Evolutionary conservation across 2,888 invertebrate genomes (phyloP).

Genomic region (Phlogophora meticulosa): DNA sequence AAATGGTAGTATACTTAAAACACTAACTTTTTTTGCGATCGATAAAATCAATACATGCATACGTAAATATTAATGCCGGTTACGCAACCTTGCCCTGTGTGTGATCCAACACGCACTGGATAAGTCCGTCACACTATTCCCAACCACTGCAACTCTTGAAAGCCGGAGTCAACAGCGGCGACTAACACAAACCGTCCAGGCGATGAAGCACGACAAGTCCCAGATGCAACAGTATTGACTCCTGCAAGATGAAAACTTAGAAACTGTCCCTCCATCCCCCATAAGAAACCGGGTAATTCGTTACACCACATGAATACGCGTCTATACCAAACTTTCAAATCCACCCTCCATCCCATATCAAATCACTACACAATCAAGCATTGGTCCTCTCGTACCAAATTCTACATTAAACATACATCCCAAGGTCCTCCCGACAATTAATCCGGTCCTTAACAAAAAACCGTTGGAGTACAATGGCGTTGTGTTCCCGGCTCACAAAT

Average conservation of each 20-base stretch:
- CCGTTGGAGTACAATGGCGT: conserved; percentile 66
- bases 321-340: conserved; percentile 36
- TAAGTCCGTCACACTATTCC: no score
- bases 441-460: conserved; percentile 69
- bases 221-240: neutral
- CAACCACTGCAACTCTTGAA: no score
- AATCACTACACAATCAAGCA: conserved; percentile 54
- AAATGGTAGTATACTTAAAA: no score
- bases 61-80: no score
- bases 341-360: conserved; percentile 46
- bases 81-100: no score
- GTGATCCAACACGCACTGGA: no score
- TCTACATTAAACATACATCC: conserved; percentile 60
- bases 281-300: conserved; percentile 1
- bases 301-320: conserved; percentile 30
- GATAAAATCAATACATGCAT: no score
- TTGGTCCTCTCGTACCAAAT: conserved; percentile 54
- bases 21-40: no score
- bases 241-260: neutral
- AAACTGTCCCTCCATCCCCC: neutral
- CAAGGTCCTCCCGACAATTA: conserved; percentile 69
- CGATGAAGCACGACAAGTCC: no score
- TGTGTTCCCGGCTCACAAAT: conserved; percentile 66
- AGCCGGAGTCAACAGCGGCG: no score
- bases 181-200: no score